These are phyloP conservation scores for Eilema griseolum DNA, from an alignment of 2,888 invertebrate species.

Conservation along the genomic window DNA sequence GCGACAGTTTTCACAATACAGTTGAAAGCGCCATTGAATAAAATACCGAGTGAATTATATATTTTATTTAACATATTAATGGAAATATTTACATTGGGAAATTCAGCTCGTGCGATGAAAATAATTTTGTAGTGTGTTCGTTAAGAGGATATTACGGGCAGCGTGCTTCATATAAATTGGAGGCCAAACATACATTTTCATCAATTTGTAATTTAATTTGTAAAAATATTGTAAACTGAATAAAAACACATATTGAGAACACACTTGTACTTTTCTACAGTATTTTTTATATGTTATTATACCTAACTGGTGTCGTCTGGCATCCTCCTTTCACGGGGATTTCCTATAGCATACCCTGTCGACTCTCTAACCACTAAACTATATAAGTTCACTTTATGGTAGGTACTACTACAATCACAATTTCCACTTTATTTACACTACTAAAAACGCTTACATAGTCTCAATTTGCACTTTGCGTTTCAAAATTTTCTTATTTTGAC, in stretches of 20 bases:
- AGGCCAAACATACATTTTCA: background rate
- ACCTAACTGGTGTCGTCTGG: no score
- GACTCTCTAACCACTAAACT: no score
- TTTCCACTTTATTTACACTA: no score
- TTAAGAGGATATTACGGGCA: background rate
- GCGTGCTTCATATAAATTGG: background rate
- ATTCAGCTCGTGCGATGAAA: background rate
- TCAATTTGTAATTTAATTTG: background rate
- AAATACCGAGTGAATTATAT: background rate
- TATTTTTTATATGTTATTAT: no score
- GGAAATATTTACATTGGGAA: background rate
- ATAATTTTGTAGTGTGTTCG: constrained; percentile 2
- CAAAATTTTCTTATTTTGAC: no score
- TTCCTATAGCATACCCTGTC: no score
- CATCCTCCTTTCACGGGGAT: no score
- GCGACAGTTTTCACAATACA: background rate
- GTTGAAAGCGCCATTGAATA: background rate
- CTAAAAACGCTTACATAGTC: no score
- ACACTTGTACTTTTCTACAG: no score
- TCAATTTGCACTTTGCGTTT: no score
- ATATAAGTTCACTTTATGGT: no score
- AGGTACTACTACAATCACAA: no score
- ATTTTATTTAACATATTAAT: constrained; percentile 1
- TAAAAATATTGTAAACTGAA: background rate
- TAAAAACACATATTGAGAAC: background rate